Evolutionary conservation across 2,113 vertebrate species (phyloP).

Genomic region (Crotophaga sulcirostris): DNA sequence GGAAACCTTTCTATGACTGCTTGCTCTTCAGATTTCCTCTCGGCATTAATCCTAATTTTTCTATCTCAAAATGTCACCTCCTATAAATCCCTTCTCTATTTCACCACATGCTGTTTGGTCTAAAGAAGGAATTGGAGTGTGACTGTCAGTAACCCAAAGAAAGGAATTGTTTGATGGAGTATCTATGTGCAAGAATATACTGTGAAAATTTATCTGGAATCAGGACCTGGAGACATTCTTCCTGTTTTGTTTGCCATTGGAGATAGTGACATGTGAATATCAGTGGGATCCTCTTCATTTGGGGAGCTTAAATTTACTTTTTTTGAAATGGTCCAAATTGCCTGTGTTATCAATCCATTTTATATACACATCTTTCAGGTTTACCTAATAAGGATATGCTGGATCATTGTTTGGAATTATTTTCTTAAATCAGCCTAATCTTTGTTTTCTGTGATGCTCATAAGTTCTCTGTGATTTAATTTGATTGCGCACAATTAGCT

Average conservation of each 20-base stretch:
- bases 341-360: background rate
- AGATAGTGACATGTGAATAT: background rate
- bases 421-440: background rate
- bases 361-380: background rate
- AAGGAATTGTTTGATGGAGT: background rate
- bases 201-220: background rate
- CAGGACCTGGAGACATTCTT: background rate
- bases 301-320: background rate
- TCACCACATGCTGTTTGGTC: background rate
- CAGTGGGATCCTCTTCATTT: background rate
- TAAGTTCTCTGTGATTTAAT: background rate
- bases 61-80: background rate
- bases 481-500: background rate
- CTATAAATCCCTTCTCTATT: background rate
- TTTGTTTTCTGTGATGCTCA: background rate
- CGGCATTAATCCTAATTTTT: background rate
- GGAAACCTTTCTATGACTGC: background rate
- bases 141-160: background rate
- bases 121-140: background rate
- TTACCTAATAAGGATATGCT: background rate
- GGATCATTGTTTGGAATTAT: background rate
- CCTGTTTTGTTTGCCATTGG: background rate
- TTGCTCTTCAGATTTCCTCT: constrained; percentile 11
- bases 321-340: background rate
- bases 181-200: background rate